Evolutionary conservation across 2,797 vertebrate genomes (phyloP), one percentile per base, ranked within the genome.

Genomic region (Amniataba percoides): DNA sequence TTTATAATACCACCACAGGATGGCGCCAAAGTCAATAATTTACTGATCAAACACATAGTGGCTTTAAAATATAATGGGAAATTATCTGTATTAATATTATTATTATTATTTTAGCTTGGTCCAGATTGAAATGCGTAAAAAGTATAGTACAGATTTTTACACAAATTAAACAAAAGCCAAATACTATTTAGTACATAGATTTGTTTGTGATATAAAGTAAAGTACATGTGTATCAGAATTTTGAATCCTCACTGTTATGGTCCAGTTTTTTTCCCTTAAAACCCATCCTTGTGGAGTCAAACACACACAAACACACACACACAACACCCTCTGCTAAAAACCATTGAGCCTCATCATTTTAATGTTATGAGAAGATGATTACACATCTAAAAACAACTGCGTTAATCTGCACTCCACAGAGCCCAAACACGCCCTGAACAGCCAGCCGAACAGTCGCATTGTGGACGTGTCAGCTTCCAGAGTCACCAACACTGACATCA

Each of bases 401-500:
- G 42, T 66, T 51, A 27, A 49, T 73, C n/a, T 87, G 19, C 87
- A 87, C 39, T 77, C 77, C 55, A 34, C 86, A 99, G 98, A 97
- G 74, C 96, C 95, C 48, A 95, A 95, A 72, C 86, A 95, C 7
- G 31, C 88, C 3, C 79, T 96, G 62, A 94, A 86, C 81, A 95
- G 93, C 81, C 86, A 94, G 80, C 89, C 94, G 66, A 93, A 92
- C 85, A 96, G 83, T 58, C 94, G 59, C 34, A 95, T 95, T 19
- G 76, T 97, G 80, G 94, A 92, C 6, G 89, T 89, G 60, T 89
- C 93, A 0, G 61, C 86, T 34, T 89, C 91, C 60, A 93, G 94
- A 83, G 83, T 93, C 77, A 95, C 89, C 69, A 92, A 93, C 74
- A 92, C 95, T 18, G 90, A 97, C 52, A 81, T 98, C 89, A 97